phyloP scores from a whole-genome alignment of 2,797 vertebrate species.

The Dryobates pubescens region DNA sequence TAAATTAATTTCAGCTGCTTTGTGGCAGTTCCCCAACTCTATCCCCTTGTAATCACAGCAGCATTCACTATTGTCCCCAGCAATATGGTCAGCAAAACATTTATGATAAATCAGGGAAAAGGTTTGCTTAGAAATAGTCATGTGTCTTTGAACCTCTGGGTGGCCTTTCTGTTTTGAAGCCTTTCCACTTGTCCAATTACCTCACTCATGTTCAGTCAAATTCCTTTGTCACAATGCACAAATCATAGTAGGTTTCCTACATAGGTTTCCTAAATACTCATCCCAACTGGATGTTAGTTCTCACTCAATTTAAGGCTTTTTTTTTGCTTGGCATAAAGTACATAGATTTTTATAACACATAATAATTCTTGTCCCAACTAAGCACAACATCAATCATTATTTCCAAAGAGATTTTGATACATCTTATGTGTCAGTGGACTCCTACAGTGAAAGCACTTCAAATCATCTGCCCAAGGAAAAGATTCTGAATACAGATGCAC shows the following conservation, averaged over 20 bases:
- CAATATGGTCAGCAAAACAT: background rate
- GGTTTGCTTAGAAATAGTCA: background rate
- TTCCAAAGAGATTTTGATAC: conserved; percentile 20
- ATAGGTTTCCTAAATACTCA: conserved; percentile 6
- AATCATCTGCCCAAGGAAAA: background rate
- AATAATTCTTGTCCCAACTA: conserved; percentile 22
- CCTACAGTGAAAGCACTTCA: background rate
- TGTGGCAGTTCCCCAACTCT: background rate
- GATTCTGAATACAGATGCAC: background rate
- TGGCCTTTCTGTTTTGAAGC: conserved; percentile 3
- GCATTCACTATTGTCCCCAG: background rate
- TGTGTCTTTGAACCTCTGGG: background rate
- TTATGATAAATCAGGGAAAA: background rate
- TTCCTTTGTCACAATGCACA: background rate
- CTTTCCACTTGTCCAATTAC: conserved; percentile 1
- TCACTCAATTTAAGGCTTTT: background rate
- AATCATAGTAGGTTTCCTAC: background rate
- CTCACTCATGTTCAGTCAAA: background rate
- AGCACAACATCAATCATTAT: background rate
- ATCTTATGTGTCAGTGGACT: background rate
- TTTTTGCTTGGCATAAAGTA: background rate
- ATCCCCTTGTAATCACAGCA: background rate
- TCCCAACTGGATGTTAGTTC: background rate
- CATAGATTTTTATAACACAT: background rate
- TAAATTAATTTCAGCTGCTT: background rate